Evolutionary conservation across 2,113 vertebrate genomes (phyloP).

Genomic region (Cyprinodon brontotheroides): DNA sequence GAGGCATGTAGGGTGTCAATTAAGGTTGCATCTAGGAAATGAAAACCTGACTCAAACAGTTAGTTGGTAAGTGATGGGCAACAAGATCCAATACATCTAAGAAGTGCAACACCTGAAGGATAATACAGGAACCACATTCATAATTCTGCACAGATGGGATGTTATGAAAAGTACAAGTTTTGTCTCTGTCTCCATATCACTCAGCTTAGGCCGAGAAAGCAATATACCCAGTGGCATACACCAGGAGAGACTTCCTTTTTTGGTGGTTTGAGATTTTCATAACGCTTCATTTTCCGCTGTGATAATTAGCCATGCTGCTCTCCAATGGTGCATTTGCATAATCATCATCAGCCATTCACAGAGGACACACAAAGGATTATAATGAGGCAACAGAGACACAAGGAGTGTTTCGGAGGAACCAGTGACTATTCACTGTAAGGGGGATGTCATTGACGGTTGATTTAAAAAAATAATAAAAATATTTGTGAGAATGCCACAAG

Average conservation of each 20-base stretch:
- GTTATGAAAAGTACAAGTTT: slow-evolving; percentile 5
- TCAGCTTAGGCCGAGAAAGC: slow-evolving; percentile 8
- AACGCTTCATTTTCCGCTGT: slow-evolving; percentile 72
- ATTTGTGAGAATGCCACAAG: slow-evolving; percentile 20
- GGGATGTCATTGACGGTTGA: slow-evolving; percentile 46
- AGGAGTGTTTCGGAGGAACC: slow-evolving; percentile 69
- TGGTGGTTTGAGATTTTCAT: slow-evolving; percentile 68
- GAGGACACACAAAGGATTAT: slow-evolving; percentile 80
- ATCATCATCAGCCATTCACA: slow-evolving; percentile 81
- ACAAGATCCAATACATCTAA: not conserved
- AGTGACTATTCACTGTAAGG: slow-evolving; percentile 47
- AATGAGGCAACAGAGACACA: slow-evolving; percentile 80
- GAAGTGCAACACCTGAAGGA: slow-evolving; percentile 1
- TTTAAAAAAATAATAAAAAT: not conserved
- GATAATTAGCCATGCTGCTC: slow-evolving; percentile 82
- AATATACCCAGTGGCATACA: slow-evolving; percentile 30
- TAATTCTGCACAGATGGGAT: slow-evolving; percentile 1
- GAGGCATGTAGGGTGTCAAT: slow-evolving; percentile 32
- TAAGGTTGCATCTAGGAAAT: slow-evolving; percentile 20
- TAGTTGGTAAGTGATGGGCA: slow-evolving; percentile 16
- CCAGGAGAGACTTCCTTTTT: slow-evolving; percentile 37
- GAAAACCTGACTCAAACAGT: slow-evolving; percentile 18
- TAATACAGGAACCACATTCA: slow-evolving; percentile 8
- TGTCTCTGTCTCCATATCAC: slow-evolving; percentile 19
- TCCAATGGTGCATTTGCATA: slow-evolving; percentile 80